Conservation (phyloP, 2,797 vertebrate species). For the Crenichthys baileyi region DNA sequence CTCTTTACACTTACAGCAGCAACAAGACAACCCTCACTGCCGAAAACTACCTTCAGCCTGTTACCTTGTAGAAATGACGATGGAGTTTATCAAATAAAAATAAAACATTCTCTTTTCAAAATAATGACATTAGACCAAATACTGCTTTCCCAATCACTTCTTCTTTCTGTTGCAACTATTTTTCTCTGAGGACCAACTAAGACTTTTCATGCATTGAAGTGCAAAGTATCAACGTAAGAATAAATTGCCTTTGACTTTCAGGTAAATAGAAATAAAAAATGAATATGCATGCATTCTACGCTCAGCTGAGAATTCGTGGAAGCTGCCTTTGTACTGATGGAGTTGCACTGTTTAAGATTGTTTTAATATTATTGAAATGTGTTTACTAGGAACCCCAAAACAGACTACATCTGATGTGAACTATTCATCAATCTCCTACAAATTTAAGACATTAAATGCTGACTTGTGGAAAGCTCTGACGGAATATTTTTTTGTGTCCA, state of each 20-base stretch:
- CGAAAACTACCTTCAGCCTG: not conserved
- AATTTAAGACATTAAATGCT: not conserved
- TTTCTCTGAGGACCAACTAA: not conserved
- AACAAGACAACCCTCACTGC: constrained; percentile 45
- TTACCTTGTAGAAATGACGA: constrained; percentile 35
- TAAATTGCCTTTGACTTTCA: constrained; percentile 18
- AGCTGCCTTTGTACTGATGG: constrained; percentile 1
- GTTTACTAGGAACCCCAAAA: not conserved
- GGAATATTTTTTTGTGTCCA: not conserved
- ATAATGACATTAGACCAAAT: not conserved
- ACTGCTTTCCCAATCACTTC: not conserved
- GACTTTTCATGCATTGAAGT: not conserved
- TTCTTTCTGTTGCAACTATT: constrained; percentile 41
- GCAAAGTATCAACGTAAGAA: constrained; percentile 41
- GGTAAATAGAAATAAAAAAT: constrained; percentile 4
- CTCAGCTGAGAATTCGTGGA: constrained; percentile 37
- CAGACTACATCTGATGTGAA: not conserved
- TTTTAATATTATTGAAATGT: not conserved
- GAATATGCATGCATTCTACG: constrained; percentile 7
- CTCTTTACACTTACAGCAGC: constrained; percentile 49
- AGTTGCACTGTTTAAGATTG: not conserved
- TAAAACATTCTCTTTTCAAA: constrained; percentile 45
- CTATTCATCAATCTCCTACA: not conserved
- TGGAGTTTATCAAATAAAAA: constrained; percentile 48
- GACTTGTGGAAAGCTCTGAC: not conserved